Evolutionary conservation across 2,113 vertebrate species (phyloP), one percentile per base, ranked within the genome.

Genomic region (Poeciliopsis prolifica): DNA sequence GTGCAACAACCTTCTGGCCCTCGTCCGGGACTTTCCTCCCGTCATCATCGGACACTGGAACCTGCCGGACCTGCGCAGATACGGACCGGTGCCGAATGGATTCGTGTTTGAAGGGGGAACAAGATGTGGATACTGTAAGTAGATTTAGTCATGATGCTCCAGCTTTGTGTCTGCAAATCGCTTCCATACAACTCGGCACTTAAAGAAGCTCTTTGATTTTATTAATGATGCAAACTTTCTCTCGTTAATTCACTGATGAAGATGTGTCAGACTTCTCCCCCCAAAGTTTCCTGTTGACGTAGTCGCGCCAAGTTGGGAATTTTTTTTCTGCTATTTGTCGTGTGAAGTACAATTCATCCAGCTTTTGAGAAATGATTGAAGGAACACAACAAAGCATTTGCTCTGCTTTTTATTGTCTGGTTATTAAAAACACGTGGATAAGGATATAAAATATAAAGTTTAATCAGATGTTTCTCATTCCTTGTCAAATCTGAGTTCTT

Each of bases 61-160:
- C 81, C 96, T 99, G 44, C 95, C 96, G 0, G 98, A 99, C 80
- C 95, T 99, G 79, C 95, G 97, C 13, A 94, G 98, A 31, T 99
- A 99, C 0, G 98, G 98, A 75, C 96, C 98, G 0, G 96, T 99
- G 75, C 95, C 96, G 1, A 95, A 95, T 0, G 98, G 98, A 33
- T 99, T 99, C 75, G 97, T 98, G 90, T 99, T 99, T 30, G 98
- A 99, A 93, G 98, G 97, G 68, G 98, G 98, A 68, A 98, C 98
- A 30, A 95, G 97, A 86, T 99, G 98, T 33, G 98, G 98, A 66
- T 97, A 95, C 93, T 99, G 98, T 99, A 92, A 99, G 98, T 97
- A 61, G 60, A 37, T 17, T 35, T 5, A 4, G 22, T 26, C 51
- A 7, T 37, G 0, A 28, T 4, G 17, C 12, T 14, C 14, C 35